Evolutionary conservation across 1,140 invertebrate species (phyloP).

Genomic region (Calliphora vicina): DNA sequence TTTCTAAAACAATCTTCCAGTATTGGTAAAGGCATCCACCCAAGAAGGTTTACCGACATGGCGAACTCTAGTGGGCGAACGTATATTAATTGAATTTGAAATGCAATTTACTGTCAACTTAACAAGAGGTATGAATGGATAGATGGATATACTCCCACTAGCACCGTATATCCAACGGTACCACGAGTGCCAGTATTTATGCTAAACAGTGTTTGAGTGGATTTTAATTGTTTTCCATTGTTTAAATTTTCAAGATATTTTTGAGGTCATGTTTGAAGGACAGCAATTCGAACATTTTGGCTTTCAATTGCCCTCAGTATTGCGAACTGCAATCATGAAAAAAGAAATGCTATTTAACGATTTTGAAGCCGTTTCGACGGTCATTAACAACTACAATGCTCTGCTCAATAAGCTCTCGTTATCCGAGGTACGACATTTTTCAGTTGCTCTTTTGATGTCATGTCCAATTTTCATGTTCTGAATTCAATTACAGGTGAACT

Average conservation of each 20-base stretch:
- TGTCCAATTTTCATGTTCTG: not conserved
- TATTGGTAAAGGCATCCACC: slow-evolving; percentile 47
- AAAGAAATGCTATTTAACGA: slow-evolving; percentile 70
- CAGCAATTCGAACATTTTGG: slow-evolving; percentile 79
- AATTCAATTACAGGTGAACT: slow-evolving; percentile 62
- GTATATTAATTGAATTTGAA: slow-evolving; percentile 71
- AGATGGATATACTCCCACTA: too few relatives aligned
- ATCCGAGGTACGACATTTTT: slow-evolving; percentile 66
- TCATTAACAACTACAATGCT: slow-evolving; percentile 71
- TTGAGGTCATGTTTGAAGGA: slow-evolving; percentile 78
- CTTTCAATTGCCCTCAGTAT: slow-evolving; percentile 67
- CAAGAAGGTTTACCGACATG: slow-evolving; percentile 69
- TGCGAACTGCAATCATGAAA: slow-evolving; percentile 60
- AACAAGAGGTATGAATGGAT: slow-evolving; percentile 41
- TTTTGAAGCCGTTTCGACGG: slow-evolving; percentile 67
- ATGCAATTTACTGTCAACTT: slow-evolving; percentile 74
- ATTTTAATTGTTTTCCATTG: not conserved
- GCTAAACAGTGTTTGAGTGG: too few relatives aligned
- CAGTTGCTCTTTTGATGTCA: not conserved
- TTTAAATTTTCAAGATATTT: slow-evolving; percentile 65
- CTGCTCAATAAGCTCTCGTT: slow-evolving; percentile 69
- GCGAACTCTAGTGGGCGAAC: slow-evolving; percentile 71
- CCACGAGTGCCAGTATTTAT: not conserved
- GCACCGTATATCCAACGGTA: too few relatives aligned
- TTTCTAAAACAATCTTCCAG: slow-evolving; percentile 40